A percentile compares a stretch with the other conserved stretches of the same genome.
These are phyloP conservation scores for Hucho hucho DNA, from an alignment of 2,113 vertebrate genomes.

Conservation along the genomic window DNA sequence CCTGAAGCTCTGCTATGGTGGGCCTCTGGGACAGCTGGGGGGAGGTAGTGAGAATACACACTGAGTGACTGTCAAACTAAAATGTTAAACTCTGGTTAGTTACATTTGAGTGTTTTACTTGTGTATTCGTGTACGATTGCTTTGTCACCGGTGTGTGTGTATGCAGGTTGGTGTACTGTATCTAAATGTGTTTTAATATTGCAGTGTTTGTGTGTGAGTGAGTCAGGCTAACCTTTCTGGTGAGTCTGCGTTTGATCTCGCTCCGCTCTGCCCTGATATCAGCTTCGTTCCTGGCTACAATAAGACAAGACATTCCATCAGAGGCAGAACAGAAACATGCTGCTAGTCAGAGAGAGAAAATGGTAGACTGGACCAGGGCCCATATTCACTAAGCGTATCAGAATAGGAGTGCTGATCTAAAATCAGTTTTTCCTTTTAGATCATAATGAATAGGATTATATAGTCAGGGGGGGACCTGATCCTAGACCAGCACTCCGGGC, in stretches of 20 bases:
- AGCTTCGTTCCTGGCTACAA: slow-evolving; percentile 88
- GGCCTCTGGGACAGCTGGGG: slow-evolving; percentile 92
- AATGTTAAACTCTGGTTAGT: background rate
- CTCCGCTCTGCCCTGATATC: slow-evolving; percentile 87
- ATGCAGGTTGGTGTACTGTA: background rate
- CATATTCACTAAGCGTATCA: too few relatives aligned
- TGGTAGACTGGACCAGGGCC: background rate
- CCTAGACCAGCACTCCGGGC: background rate
- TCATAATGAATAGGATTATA: too few relatives aligned
- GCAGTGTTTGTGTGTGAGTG: background rate
- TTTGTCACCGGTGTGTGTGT: background rate
- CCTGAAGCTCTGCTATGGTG: slow-evolving; percentile 92
- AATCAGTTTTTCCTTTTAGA: too few relatives aligned
- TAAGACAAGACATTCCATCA: slow-evolving; percentile 47
- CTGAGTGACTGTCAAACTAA: background rate
- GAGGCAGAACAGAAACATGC: slow-evolving; percentile 23
- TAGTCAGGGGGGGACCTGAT: too few relatives aligned
- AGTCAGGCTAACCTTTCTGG: slow-evolving; percentile 84
- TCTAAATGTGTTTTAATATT: background rate
- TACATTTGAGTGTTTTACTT: background rate
- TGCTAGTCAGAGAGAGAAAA: slow-evolving; percentile 26
- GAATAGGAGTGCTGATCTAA: too few relatives aligned
- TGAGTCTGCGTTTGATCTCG: slow-evolving; percentile 95
- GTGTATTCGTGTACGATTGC: background rate
- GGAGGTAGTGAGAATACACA: background rate